phyloP scores from a whole-genome alignment of 1,140 invertebrate genomes.

The Antheraea mylitta region DNA sequence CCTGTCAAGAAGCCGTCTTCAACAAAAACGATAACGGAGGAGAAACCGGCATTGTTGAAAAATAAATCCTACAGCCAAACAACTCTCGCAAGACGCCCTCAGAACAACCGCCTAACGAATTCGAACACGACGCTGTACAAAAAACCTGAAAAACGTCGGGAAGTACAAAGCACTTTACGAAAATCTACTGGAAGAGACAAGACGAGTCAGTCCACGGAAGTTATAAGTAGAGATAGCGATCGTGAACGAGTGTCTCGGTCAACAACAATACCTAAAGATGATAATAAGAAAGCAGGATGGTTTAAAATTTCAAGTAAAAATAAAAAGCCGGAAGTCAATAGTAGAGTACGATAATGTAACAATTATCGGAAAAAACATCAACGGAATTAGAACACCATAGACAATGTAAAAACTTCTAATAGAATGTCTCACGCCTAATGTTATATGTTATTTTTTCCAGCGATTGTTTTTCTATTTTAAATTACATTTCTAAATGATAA shows the following conservation, averaged over 20 bases:
- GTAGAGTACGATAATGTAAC: conserved; percentile 7
- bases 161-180: conserved; percentile 72
- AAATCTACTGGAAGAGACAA: conserved; percentile 65
- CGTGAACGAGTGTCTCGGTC: conserved; percentile 79
- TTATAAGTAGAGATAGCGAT: conserved; percentile 75
- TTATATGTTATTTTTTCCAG: not conserved
- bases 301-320: conserved; percentile 82
- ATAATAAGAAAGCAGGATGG: conserved; percentile 85
- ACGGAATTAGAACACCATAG: too few relatives aligned
- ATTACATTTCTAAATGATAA: not conserved
- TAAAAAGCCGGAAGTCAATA: conserved; percentile 65
- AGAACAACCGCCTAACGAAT: conserved; percentile 53
- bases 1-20: conserved; percentile 52
- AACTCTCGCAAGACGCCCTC: conserved; percentile 55
- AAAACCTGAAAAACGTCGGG: conserved; percentile 64
- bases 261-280: conserved; percentile 84
- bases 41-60: conserved; percentile 50
- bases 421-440: too few relatives aligned
- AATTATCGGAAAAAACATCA: not conserved
- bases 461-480: not conserved
- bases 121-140: conserved; percentile 62
- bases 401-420: too few relatives aligned
- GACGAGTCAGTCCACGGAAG: conserved; percentile 82
- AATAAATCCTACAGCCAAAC: conserved; percentile 69
- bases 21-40: conserved; percentile 49